Base-by-base conservation (phyloP, 2,113 vertebrate species). In the Strix aluco region DNA sequence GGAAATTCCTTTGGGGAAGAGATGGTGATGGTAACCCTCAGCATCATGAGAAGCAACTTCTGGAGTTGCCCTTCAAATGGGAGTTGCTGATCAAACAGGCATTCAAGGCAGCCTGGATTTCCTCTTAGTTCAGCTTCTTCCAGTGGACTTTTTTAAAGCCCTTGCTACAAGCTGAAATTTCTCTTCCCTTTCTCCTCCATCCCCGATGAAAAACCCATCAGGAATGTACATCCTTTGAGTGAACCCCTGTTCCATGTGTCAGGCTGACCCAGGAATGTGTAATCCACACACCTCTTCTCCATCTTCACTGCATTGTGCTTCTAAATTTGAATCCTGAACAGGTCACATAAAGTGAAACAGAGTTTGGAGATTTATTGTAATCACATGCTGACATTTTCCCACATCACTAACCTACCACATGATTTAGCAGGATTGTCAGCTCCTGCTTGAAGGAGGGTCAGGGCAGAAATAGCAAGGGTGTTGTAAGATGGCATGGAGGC, bases 371-470 rank as follows among this genome's bases (percentile, higher is more conserved):
- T 96, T 95, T 96, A 93, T 81, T 84, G 36, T 92, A 93, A 96
- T 92, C 95, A 84, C 65, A 96, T 27, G 57, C 59, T 96, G 95
- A 96, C 88, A 95, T 96, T 97, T 96, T 92, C 92, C 86, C 88
- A 92, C 80, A 87, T 92, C 88, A 93, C 90, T 95, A 94, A 91
- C 69, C 95, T 84, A 89, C 71, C 96, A 91, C 65, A 81, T 95
- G 88, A 95, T 96, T 92, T 96, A 95, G 61, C 80, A 94, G 80
- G 65, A 94, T 91, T 97, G 94, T 96, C 94, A 96, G 65, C 83
- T 96, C 77, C 92, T 93, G 47, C 44, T 9, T 83, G 84, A 92
- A 94, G 77, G 77, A 92, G 70, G 77, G 90, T 93, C 52, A 93
- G 82, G 80, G 75, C 75, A 94, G 92, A 94, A 96, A 96, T 84